These are phyloP conservation scores for Ladona fulva DNA, from an alignment of 1,140 invertebrate species.

Conservation along the genomic window DNA sequence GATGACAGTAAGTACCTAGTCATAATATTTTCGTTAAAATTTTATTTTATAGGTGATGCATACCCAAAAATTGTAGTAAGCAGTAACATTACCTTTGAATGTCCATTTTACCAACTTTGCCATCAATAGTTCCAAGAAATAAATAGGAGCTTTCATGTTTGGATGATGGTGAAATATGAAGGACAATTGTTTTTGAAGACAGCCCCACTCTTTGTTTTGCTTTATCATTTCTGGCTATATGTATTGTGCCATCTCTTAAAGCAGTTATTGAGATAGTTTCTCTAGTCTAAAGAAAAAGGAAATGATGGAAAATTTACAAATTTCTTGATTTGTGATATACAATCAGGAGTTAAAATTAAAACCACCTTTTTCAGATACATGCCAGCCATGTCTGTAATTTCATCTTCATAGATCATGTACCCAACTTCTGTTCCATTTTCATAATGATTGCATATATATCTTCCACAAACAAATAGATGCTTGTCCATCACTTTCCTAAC, in stretches of 20 bases:
- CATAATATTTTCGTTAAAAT: neutral
- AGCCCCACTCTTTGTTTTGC: neutral
- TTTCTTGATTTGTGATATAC: neutral
- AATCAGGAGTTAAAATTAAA: neutral
- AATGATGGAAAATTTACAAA: neutral
- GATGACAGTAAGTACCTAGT: neutral
- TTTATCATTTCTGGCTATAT: neutral
- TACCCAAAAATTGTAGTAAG: too few species aligned
- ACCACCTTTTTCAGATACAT: neutral
- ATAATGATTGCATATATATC: neutral
- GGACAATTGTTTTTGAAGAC: neutral
- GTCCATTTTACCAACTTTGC: neutral
- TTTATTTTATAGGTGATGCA: neutral
- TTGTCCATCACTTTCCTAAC: neutral
- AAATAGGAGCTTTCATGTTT: neutral
- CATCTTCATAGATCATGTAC: neutral
- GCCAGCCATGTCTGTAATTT: neutral
- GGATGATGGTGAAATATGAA: neutral
- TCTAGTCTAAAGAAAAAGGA: neutral
- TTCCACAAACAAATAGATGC: slow-evolving; percentile 1
- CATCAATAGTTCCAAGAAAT: neutral
- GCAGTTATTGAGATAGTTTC: neutral
- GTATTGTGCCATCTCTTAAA: neutral
- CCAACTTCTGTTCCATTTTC: neutral
- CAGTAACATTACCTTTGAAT: neutral